Evolutionary conservation across 37 sponge, comb jelly and placozoan species (phyloP).

Genomic region (Mnemiopsis leidyi): DNA sequence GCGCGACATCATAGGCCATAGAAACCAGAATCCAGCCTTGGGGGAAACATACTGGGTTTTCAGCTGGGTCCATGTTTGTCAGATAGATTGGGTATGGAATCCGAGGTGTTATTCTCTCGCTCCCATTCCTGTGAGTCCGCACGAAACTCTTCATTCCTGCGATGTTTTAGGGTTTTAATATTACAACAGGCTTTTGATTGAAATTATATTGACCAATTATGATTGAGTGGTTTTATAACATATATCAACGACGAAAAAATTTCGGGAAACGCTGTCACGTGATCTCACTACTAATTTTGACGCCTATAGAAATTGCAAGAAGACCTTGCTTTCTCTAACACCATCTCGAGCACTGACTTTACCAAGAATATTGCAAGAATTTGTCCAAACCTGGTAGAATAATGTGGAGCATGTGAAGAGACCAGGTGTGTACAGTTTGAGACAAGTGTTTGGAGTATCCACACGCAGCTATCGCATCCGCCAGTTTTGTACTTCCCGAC

Average conservation of each 20-base stretch:
- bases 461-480: neutral
- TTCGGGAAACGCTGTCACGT: too few species aligned
- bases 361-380: too few species aligned
- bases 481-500: neutral
- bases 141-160: constrained; percentile 47
- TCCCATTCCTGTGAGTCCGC: neutral
- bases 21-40: too few species aligned
- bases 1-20: too few species aligned
- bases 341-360: too few species aligned
- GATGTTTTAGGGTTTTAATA: neutral
- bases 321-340: too few species aligned
- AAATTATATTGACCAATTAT: neutral
- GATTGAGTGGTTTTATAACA: neutral
- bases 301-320: too few species aligned
- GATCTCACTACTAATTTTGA: too few species aligned
- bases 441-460: constrained; percentile 46
- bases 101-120: neutral
- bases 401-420: constrained; percentile 56
- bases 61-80: constrained; percentile 23
- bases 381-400: constrained; percentile 30
- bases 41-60: neutral
- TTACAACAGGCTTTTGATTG: too few species aligned
- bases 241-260: too few species aligned
- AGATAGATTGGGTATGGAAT: constrained; percentile 34
- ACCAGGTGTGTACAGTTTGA: neutral